Evolutionary conservation across 2,888 invertebrate species (phyloP), one percentile per base, ranked within the genome.

Genomic region (Ligdia adustata): DNA sequence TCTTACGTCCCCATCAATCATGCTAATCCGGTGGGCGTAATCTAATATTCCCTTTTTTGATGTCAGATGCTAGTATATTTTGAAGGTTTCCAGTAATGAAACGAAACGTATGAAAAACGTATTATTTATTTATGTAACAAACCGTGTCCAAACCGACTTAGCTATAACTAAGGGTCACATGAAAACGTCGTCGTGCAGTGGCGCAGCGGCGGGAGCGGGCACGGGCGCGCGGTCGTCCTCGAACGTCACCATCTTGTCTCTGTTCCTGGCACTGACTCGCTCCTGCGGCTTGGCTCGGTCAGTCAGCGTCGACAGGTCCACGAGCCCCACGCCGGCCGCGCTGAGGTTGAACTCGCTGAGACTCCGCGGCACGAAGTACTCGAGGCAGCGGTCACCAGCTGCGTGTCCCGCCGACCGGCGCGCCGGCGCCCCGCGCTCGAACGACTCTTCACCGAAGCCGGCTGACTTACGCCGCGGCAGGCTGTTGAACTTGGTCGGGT

Each of bases 351-450:
- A 96, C 75, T 96, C 96, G 80, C 96, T 96, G 46, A 96, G 92
- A 79, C 95, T 95, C 47, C 96, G 91, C 52, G 96, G 96, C 53
- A 96, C 95, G 75, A 96, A 96, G 78, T 96, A 96, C 73, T 96
- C 96, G 46, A 95, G 90, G 54, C 94, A 92, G 32, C 92, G 92
- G 62, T 93, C 94, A 2, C 16, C 4, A 2, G 37, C n/a, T 6
- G 92, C 90, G 39, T 91, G 90, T 41, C 92, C 85, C 11, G 46
- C 40, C 1, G 57, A 58, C 3, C 57, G 52, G 2, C 57, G 32
- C 24, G 27, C 55, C 13, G 55, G 43, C 22, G 48, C 32, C 24
- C 43, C 35, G 0, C 57, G 35, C 32, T 31, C 93, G 66, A 95
- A 95, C 58, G 90, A 82, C 39, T 82, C 83, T 37, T 81, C 84